Conservation (phyloP, 2,888 invertebrate genomes). For the Celastrina argiolus region DNA sequence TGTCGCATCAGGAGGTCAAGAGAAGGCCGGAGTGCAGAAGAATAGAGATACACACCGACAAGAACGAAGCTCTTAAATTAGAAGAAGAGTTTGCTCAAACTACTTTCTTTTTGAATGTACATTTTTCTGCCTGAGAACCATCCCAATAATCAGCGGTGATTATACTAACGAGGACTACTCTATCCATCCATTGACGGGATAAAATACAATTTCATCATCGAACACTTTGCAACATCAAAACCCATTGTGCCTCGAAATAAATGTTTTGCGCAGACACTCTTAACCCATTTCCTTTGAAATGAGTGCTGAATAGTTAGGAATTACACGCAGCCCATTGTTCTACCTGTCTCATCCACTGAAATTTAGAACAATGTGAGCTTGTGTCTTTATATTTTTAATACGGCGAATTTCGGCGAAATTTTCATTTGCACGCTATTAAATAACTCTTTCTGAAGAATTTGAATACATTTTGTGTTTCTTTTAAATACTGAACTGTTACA, state of each 20-base stretch:
- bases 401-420: slow-evolving; percentile 1
- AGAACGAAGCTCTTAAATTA: too few species aligned
- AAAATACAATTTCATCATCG: not conserved
- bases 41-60: too few species aligned
- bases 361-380: slow-evolving; percentile 10
- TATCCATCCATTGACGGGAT: not conserved
- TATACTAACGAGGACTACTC: too few species aligned
- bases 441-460: not conserved
- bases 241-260: not conserved
- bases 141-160: too few species aligned
- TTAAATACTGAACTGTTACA: too few species aligned
- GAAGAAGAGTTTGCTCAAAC: too few species aligned
- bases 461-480: too few species aligned
- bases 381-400: not conserved
- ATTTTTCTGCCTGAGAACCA: too few species aligned
- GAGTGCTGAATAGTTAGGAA: slow-evolving; percentile 18
- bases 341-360: not conserved
- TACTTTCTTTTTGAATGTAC: too few species aligned
- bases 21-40: too few species aligned
- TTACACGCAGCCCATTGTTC: slow-evolving; percentile 18
- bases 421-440: not conserved
- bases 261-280: slow-evolving; percentile 17
- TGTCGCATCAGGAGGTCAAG: too few species aligned
- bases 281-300: slow-evolving; percentile 23
- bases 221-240: slow-evolving; percentile 1